Percentiles rank a stretch among this genome's conserved stretches.
Conservation (phyloP, 2,888 invertebrate genomes). For the Ctenicera cuprea region DNA sequence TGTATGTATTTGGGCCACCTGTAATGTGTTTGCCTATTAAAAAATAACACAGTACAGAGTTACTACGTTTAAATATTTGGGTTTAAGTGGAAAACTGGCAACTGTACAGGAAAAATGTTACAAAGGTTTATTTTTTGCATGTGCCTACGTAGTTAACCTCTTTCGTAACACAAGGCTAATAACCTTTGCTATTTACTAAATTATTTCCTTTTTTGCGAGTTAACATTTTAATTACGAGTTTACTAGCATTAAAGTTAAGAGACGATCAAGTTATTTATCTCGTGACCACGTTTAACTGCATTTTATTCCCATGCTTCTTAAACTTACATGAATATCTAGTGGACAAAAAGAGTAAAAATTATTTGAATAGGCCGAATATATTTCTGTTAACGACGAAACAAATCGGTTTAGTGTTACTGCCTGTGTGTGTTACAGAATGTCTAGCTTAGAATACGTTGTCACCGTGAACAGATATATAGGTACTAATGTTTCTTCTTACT, state of each 20-base stretch:
- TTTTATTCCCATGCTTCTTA: slow-evolving; percentile 28
- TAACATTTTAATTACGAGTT: slow-evolving; percentile 22
- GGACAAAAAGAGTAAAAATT: slow-evolving; percentile 13
- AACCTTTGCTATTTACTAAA: slow-evolving; percentile 40
- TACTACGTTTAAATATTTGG: slow-evolving; percentile 39
- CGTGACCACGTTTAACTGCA: slow-evolving; percentile 13
- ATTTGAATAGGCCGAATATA: slow-evolving; percentile 29
- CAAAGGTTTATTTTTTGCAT: slow-evolving; percentile 43
- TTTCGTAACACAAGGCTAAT: slow-evolving; percentile 43
- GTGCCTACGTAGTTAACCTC: slow-evolving; percentile 41
- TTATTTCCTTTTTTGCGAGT: slow-evolving; percentile 29
- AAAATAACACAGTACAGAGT: slow-evolving; percentile 28
- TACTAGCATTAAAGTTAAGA: not conserved
- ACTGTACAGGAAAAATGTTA: slow-evolving; percentile 32
- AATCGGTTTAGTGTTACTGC: slow-evolving; percentile 48
- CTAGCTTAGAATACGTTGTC: slow-evolving; percentile 37
- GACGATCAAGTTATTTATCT: not conserved
- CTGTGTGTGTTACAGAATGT: slow-evolving; percentile 37
- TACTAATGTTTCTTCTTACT: slow-evolving; percentile 42
- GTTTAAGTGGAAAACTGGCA: slow-evolving; percentile 45
- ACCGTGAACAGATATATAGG: slow-evolving; percentile 46
- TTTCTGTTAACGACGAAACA: slow-evolving; percentile 50
- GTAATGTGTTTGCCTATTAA: slow-evolving; percentile 20
- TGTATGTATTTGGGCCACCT: slow-evolving; percentile 16
- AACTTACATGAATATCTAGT: slow-evolving; percentile 3